Evolutionary conservation across 2,113 vertebrate genomes (phyloP).

Genomic region (Miniopterus natalensis): DNA sequence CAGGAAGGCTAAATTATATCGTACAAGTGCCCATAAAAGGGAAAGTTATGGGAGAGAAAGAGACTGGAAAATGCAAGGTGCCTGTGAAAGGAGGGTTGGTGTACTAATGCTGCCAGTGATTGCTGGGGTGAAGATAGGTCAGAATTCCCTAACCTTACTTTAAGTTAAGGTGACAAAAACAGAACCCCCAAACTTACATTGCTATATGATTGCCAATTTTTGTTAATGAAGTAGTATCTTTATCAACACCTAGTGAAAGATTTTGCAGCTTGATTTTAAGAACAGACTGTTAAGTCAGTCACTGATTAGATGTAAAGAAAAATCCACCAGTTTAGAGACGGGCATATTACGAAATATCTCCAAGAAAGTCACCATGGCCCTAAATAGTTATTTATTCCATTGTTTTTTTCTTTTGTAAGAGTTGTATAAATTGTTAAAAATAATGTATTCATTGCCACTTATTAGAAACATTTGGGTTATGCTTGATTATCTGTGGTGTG

Average conservation of each 20-base stretch:
- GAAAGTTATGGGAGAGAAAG: not conserved
- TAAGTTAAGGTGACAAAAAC: not conserved
- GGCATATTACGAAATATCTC: not conserved
- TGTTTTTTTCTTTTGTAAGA: slow-evolving; percentile 34
- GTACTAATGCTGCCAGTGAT: not conserved
- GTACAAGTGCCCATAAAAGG: not conserved
- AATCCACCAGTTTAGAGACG: slow-evolving; percentile 8
- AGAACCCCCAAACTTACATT: not conserved
- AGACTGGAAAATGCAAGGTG: not conserved
- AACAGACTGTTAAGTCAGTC: slow-evolving; percentile 23
- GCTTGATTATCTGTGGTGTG: not conserved
- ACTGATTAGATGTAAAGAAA: not conserved
- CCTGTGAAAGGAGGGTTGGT: not conserved
- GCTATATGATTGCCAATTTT: not conserved
- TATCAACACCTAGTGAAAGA: slow-evolving; percentile 45
- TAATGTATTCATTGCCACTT: not conserved
- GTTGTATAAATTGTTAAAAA: slow-evolving; percentile 50
- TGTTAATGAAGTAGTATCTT: not conserved
- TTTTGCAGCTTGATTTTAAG: slow-evolving; percentile 27
- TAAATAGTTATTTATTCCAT: not conserved
- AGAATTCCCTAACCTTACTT: not conserved
- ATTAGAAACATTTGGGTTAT: not conserved
- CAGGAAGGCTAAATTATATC: not conserved
- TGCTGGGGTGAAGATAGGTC: not conserved
- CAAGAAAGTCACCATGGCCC: slow-evolving; percentile 25